These are phyloP conservation scores for Globia sparganii DNA, from an alignment of 2,888 invertebrate species.

Conservation along the genomic window DNA sequence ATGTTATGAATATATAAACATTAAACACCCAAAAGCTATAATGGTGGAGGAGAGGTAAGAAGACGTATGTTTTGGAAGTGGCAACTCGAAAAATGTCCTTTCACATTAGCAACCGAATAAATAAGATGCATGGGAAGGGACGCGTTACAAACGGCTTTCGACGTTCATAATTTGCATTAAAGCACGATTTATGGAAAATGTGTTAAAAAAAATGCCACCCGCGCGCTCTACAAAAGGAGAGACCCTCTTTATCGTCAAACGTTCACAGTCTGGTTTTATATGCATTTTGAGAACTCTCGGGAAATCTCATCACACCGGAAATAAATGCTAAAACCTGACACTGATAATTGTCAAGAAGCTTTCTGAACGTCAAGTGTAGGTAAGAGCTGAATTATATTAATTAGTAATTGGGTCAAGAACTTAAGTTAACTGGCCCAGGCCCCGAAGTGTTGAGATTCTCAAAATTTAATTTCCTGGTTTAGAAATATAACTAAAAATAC, in stretches of 20 bases:
- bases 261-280: constrained; percentile 32
- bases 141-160: constrained; percentile 34
- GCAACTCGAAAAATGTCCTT: constrained; percentile 36
- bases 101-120: constrained; percentile 48
- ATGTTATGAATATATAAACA: constrained; percentile 22
- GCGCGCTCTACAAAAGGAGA: constrained; percentile 18
- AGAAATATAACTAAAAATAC: constrained; percentile 1
- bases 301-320: constrained; percentile 30
- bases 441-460: neutral
- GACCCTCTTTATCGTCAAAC: constrained; percentile 43
- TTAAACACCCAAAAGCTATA: constrained; percentile 33
- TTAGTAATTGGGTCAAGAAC: neutral
- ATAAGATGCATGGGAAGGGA: constrained; percentile 49
- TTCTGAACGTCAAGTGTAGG: neutral
- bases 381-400: neutral
- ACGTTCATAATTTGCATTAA: constrained; percentile 41
- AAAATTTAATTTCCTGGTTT: neutral
- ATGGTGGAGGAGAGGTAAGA: constrained; percentile 5
- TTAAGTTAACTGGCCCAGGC: neutral
- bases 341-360: neutral
- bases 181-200: constrained; percentile 50
- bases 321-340: constrained; percentile 10
- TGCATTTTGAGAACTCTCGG: constrained; percentile 27
- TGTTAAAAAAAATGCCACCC: constrained; percentile 36
- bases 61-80: constrained; percentile 37